Base-by-base conservation (phyloP, 2,888 invertebrate genomes). In the Allophyes oxyacanthae region DNA sequence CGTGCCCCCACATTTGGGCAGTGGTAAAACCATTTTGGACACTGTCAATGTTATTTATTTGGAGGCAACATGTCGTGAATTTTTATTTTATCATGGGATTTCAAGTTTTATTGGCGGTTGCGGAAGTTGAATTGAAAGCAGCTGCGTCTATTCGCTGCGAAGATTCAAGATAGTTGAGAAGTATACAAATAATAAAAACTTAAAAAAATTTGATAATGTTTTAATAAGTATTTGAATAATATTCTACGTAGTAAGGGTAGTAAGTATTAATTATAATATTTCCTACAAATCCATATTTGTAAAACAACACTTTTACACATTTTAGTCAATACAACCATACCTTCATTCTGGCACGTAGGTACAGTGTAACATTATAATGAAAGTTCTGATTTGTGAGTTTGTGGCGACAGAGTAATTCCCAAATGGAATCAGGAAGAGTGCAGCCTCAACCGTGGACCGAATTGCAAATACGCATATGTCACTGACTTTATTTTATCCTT, bases 21-120 rank as follows among this genome's bases (percentile, higher is more conserved):
- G 83, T 85, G 87, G 75, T 86, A 88, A 89, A 89, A 83, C 89
- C 87, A 91, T 92, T 93, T 90, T 86, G 82, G 85, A 68, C 63
- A 83, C 88, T 92, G 94, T 92, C 94, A 92, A 92, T 92, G 92
- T 93, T 93, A 94, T 94, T 94, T 94, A 94, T 94, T 92, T 85
- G 86, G 78, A 82, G 76, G 86, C 82, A 72, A 85, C 91, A 89
- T 88, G 93, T 85, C 81, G 81, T 83, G 92, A 92, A 94, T 94
- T 92, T 91, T 89, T 91, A 92, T 91, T 89, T 79, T 83, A 83
- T 87, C 92, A 83, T 83, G 92, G 92, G 93, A 92, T 87, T 92
- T 87, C 84, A 89, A 92, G 83, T 93, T 92, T 87, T 89, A 91
- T 92, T 90, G 87, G 84, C 53, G 78, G 72, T 76, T 82, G 70